These are phyloP conservation scores for Lampris megalopsis DNA, from an alignment of 2,113 vertebrate genomes.

Conservation along the genomic window DNA sequence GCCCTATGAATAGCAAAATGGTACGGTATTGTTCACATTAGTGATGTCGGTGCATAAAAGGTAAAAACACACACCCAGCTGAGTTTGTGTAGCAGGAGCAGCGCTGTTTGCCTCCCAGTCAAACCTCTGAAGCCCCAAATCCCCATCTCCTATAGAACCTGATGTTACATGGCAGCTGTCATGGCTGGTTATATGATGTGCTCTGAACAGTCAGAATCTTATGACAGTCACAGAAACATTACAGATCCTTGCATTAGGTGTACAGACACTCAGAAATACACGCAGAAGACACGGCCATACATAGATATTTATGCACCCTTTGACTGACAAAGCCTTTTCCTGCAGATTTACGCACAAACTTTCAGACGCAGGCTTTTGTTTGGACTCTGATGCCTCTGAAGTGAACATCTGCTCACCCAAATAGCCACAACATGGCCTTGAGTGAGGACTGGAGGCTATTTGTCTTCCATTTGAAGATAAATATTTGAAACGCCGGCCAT, in stretches of 20 bases:
- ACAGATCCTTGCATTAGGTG: neutral
- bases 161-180: neutral
- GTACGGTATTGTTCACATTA: neutral
- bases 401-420: neutral
- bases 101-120: neutral
- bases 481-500: conserved; percentile 31
- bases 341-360: conserved; percentile 5
- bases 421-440: neutral
- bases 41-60: neutral
- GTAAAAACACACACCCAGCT: neutral
- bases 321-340: neutral
- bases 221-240: neutral
- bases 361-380: neutral
- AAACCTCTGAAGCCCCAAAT: neutral
- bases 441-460: conserved; percentile 1
- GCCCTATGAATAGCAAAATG: neutral
- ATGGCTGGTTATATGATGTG: neutral
- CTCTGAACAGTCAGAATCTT: neutral
- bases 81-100: neutral
- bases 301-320: neutral
- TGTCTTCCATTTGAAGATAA: conserved; percentile 18
- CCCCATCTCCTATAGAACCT: neutral
- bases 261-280: no score
- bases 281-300: neutral
- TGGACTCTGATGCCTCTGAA: conserved; percentile 5